Percentiles rank a stretch among this genome's conserved stretches.
phyloP scores from a whole-genome alignment of 2,888 invertebrate genomes.

The Dryococelus australis region DNA sequence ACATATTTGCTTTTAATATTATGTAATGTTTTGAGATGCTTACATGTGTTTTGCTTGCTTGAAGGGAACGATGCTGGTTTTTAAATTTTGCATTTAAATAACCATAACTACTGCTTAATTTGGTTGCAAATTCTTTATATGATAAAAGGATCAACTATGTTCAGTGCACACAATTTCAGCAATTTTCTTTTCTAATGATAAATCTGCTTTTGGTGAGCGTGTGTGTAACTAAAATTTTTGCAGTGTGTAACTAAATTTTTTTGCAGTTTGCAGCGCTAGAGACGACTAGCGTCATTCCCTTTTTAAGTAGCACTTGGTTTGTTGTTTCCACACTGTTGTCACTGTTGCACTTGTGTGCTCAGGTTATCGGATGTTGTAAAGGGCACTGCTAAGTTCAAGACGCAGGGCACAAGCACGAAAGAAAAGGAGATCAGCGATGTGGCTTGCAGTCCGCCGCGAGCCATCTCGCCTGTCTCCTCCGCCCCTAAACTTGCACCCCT shows the following conservation, averaged over 20 bases:
- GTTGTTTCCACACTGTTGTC: background rate
- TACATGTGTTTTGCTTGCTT: background rate
- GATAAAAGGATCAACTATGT: background rate
- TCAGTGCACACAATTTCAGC: background rate
- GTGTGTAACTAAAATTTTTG: background rate
- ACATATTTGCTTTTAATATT: too few species aligned
- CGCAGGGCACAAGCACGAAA: constrained; percentile 54
- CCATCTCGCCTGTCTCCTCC: constrained; percentile 39
- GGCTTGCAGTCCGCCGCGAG: constrained; percentile 37
- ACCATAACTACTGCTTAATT: background rate
- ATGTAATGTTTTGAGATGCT: background rate
- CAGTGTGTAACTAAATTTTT: background rate
- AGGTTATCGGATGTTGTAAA: constrained; percentile 74
- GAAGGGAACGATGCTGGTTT: constrained; percentile 12
- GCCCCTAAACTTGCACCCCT: constrained; percentile 32
- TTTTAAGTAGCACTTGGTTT: background rate
- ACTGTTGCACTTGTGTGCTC: constrained; percentile 26
- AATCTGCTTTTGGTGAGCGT: background rate
- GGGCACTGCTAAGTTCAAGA: constrained; percentile 70
- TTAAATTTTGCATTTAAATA: background rate
- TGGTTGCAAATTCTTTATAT: background rate
- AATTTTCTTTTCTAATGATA: background rate
- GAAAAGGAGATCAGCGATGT: constrained; percentile 51
- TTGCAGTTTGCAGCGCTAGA: background rate
- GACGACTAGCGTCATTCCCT: background rate